Conservation (phyloP, 2,797 vertebrate species). For the Tadarida brasiliensis region DNA sequence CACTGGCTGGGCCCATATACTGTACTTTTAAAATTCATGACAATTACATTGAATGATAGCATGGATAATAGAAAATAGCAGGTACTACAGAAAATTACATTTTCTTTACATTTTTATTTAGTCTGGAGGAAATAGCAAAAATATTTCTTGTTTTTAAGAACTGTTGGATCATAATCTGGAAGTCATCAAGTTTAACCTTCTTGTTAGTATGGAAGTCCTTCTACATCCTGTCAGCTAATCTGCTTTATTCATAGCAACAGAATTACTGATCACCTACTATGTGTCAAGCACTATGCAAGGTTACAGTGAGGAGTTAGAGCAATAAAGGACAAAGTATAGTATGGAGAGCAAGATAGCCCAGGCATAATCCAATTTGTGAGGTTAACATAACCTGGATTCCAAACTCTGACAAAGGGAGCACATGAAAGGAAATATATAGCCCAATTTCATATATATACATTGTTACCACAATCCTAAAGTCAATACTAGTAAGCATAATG, state of each 20-base stretch:
- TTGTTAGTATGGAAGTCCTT: neutral
- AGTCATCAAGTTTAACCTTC: neutral
- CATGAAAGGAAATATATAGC: neutral
- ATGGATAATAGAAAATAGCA: neutral
- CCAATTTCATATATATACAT: neutral
- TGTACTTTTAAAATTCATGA: neutral
- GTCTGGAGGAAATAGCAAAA: slow-evolving; percentile 4
- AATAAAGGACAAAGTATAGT: neutral
- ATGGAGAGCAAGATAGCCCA: neutral
- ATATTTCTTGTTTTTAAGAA: slow-evolving; percentile 1
- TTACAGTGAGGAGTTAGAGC: neutral
- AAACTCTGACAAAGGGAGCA: neutral
- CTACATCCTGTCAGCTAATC: neutral
- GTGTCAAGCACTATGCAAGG: neutral
- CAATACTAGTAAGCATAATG: neutral
- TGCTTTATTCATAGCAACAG: neutral
- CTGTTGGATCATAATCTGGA: neutral
- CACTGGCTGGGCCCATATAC: neutral
- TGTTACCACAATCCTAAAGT: neutral
- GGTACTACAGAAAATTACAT: neutral
- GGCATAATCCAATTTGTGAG: neutral
- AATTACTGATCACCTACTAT: neutral
- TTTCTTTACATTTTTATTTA: slow-evolving; percentile 2
- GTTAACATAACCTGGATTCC: neutral
- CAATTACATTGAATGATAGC: slow-evolving; percentile 3